phyloP scores from a whole-genome alignment of 2,113 vertebrate species.

The Alexandromys fortis region DNA sequence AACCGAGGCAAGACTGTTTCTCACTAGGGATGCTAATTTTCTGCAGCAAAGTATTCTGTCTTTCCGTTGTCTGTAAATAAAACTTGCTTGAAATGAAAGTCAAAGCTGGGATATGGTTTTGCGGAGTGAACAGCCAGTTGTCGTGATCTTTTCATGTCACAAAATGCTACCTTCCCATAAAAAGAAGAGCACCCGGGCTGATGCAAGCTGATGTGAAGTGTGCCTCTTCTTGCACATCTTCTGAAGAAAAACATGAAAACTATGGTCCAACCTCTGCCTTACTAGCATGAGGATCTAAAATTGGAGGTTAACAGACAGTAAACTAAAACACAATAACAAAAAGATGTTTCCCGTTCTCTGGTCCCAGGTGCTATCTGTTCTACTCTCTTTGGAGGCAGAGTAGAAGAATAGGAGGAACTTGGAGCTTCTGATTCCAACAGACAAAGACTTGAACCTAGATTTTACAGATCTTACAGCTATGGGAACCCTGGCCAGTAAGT shows the following conservation, averaged over 20 bases:
- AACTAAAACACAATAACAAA: background rate
- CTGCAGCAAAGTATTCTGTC: background rate
- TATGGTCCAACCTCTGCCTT: background rate
- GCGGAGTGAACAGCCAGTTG: background rate
- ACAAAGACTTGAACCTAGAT: background rate
- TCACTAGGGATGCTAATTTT: background rate
- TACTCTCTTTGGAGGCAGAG: background rate
- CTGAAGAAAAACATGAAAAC: background rate
- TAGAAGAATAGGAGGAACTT: background rate
- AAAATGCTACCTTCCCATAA: background rate
- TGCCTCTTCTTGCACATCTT: background rate
- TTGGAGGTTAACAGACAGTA: background rate
- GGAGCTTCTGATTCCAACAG: background rate
- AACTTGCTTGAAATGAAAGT: conserved; percentile 44
- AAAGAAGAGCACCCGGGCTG: background rate
- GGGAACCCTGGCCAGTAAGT: background rate
- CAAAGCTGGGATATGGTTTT: conserved; percentile 1
- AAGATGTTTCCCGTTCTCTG: background rate
- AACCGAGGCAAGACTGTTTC: background rate
- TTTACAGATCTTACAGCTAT: background rate
- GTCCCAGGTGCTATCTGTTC: background rate
- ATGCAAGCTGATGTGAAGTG: background rate
- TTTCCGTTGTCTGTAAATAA: conserved; percentile 1
- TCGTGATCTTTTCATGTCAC: background rate
- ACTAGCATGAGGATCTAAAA: background rate